These are phyloP conservation scores for Oenanthe melanoleuca DNA, from an alignment of 2,113 vertebrate species.

Conservation along the genomic window DNA sequence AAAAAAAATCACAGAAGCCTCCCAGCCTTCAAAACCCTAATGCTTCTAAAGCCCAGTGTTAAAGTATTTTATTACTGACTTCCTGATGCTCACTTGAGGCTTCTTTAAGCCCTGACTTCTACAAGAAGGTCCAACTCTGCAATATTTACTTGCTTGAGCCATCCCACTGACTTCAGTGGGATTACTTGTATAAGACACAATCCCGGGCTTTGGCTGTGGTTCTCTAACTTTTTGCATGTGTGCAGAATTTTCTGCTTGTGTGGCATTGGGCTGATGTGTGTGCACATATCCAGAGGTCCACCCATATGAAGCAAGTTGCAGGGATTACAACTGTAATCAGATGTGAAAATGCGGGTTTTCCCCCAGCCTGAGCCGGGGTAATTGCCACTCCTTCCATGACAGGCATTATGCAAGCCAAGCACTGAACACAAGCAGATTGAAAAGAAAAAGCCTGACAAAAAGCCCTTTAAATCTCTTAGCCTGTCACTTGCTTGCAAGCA, in stretches of 20 bases:
- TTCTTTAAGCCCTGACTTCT: conserved; percentile 5
- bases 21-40: not conserved
- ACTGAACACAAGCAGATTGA: conserved; percentile 14
- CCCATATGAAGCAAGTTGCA: conserved; percentile 67
- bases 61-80: conserved; percentile 49
- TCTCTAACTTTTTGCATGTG: conserved; percentile 56
- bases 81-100: conserved; percentile 34
- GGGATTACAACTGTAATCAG: conserved; percentile 69
- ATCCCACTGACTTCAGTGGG: conserved; percentile 60
- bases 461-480: not conserved
- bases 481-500: not conserved
- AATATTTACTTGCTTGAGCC: conserved; percentile 35
- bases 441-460: not conserved
- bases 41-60: conserved; percentile 53
- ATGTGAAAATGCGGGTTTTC: conserved; percentile 58
- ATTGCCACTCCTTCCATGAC: conserved; percentile 61
- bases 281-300: conserved; percentile 50
- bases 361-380: conserved; percentile 54
- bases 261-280: conserved; percentile 55
- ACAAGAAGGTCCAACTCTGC: conserved; percentile 8
- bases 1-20: not conserved
- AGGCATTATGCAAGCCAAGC: conserved; percentile 24
- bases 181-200: conserved; percentile 56
- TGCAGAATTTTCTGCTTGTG: conserved; percentile 69
- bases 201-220: conserved; percentile 34